phyloP scores from a whole-genome alignment of 2,888 invertebrate species.

The Thumatha senex region DNA sequence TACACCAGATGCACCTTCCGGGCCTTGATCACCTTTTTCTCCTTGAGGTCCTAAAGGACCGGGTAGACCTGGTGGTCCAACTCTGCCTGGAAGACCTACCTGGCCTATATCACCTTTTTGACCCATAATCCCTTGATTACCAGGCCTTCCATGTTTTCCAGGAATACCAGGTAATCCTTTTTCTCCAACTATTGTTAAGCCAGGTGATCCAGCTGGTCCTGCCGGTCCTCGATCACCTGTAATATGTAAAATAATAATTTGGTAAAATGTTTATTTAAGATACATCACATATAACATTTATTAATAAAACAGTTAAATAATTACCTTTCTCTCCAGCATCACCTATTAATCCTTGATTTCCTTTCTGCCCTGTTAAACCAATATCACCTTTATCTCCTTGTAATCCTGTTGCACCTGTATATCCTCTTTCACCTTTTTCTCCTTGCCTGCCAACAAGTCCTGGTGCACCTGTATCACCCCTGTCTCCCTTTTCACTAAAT shows the following conservation, averaged over 20 bases:
- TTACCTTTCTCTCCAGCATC: conserved; percentile 71
- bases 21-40: conserved; percentile 87
- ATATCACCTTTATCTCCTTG: conserved; percentile 84
- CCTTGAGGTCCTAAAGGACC: conserved; percentile 87
- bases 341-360: conserved; percentile 65
- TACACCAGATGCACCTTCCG: conserved; percentile 84
- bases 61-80: conserved; percentile 86
- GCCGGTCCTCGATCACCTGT: conserved; percentile 86
- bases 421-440: conserved; percentile 84
- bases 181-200: conserved; percentile 88
- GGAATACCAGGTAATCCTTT: conserved; percentile 90
- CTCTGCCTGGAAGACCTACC: conserved; percentile 79
- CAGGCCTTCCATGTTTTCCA: conserved; percentile 89
- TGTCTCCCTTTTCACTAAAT: conserved; percentile 88
- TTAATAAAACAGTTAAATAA: conserved; percentile 4
- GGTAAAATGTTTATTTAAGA: not conserved
- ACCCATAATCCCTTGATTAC: conserved; percentile 86
- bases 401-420: conserved; percentile 65
- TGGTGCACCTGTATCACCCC: conserved; percentile 88
- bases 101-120: conserved; percentile 89
- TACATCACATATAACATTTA: not conserved
- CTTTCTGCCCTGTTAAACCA: conserved; percentile 84
- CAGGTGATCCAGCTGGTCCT: conserved; percentile 86
- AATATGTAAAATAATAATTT: not conserved
- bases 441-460: conserved; percentile 87